A percentile compares a stretch with the other conserved stretches of the same genome.
Evolutionary conservation across 2,113 vertebrate species (phyloP).

Genomic region (Pseudorasbora parva): DNA sequence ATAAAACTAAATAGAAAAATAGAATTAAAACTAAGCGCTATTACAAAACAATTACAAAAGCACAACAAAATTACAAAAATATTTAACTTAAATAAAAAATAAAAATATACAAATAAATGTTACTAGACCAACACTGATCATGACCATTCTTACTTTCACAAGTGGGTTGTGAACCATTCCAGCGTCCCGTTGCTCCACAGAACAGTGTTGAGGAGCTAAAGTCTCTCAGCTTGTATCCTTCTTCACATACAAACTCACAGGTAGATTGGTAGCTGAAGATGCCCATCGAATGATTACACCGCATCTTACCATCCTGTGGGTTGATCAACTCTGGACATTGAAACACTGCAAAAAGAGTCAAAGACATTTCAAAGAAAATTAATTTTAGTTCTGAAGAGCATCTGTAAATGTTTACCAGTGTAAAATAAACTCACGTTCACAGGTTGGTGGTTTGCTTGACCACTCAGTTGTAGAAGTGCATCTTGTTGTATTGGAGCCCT

Average conservation of each 20-base stretch:
- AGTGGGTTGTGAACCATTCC: constrained; percentile 65
- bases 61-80: no score
- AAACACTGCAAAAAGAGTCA: constrained; percentile 59
- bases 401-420: background rate
- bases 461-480: constrained; percentile 73
- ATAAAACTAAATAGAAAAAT: no score
- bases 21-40: no score
- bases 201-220: constrained; percentile 53
- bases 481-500: constrained; percentile 52
- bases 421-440: constrained; percentile 27
- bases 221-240: constrained; percentile 62
- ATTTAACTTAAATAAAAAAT: no score
- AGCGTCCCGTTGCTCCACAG: constrained; percentile 65
- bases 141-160: constrained; percentile 62
- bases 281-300: constrained; percentile 57
- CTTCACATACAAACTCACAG: constrained; percentile 69
- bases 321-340: constrained; percentile 59
- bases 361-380: background rate
- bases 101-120: no score
- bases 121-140: no score
- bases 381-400: background rate
- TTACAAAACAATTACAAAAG: no score
- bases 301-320: constrained; percentile 55
- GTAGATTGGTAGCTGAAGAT: constrained; percentile 65
- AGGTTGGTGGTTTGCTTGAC: constrained; percentile 63